A percentile compares a stretch with the other conserved stretches of the same genome.
Evolutionary conservation across 2,888 invertebrate species (phyloP).

Genomic region (Cataglyphis altisquamis): DNA sequence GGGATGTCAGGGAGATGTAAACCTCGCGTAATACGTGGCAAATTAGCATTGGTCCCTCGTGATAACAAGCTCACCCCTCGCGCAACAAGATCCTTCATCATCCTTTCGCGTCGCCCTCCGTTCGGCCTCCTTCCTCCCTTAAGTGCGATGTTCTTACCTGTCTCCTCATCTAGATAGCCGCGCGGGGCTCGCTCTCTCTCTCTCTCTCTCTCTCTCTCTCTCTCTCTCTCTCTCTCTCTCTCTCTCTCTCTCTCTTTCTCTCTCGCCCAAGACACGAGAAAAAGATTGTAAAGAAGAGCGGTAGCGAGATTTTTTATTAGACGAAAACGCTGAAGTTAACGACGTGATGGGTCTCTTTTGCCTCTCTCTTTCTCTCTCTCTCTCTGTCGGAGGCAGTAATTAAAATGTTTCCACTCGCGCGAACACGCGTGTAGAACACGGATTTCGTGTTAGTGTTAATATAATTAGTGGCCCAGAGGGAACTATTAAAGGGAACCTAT

Average conservation of each 20-base stretch:
- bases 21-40: constrained; percentile 71
- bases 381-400: constrained; percentile 52
- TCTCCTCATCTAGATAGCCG: constrained; percentile 18
- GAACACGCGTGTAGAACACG: constrained; percentile 27
- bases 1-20: constrained; percentile 53
- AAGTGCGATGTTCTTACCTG: constrained; percentile 24
- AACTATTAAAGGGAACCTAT: constrained; percentile 21
- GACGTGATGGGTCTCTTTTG: background rate
- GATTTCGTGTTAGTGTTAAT: constrained; percentile 41
- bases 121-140: constrained; percentile 7
- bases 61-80: background rate
- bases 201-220: background rate
- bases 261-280: background rate
- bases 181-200: background rate
- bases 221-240: no score
- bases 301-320: constrained; percentile 13
- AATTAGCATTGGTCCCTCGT: constrained; percentile 73
- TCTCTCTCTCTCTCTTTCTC: background rate
- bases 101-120: background rate
- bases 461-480: constrained; percentile 37
- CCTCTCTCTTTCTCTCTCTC: background rate
- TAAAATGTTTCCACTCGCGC: constrained; percentile 58
- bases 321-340: constrained; percentile 48
- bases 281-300: background rate
- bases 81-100: constrained; percentile 43